Evolutionary conservation across 37 sponge, comb jelly and placozoan genomes (phyloP).

Genomic region (Oopsacas minuta): DNA sequence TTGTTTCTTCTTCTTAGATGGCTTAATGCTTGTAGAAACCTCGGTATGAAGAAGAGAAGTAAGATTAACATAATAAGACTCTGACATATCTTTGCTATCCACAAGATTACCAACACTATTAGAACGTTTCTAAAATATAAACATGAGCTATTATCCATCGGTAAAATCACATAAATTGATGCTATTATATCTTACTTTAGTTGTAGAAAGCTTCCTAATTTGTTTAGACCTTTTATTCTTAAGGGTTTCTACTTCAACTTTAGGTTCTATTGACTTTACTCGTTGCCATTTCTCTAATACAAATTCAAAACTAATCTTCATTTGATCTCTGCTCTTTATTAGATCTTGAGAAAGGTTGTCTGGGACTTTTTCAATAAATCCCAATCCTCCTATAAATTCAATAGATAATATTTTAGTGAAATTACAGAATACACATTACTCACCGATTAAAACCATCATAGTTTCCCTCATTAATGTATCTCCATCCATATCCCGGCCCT

Average conservation of each 20-base stretch:
- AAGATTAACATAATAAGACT: background rate
- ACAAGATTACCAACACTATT: background rate
- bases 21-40: background rate
- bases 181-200: background rate
- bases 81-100: background rate
- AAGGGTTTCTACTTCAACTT: background rate
- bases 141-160: no score
- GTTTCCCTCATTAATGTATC: background rate
- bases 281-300: background rate
- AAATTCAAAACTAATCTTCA: background rate
- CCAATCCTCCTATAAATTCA: background rate
- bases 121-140: background rate
- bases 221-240: background rate
- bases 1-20: background rate
- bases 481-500: background rate
- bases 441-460: background rate
- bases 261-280: background rate
- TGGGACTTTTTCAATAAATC: background rate
- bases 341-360: background rate
- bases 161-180: no score
- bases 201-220: background rate
- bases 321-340: background rate
- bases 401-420: background rate
- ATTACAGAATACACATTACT: background rate
- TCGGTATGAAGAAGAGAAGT: background rate